A percentile compares a stretch with the other conserved stretches of the same genome.
phyloP scores from a whole-genome alignment of 2,113 vertebrate genomes.

The Gyps fulvus region DNA sequence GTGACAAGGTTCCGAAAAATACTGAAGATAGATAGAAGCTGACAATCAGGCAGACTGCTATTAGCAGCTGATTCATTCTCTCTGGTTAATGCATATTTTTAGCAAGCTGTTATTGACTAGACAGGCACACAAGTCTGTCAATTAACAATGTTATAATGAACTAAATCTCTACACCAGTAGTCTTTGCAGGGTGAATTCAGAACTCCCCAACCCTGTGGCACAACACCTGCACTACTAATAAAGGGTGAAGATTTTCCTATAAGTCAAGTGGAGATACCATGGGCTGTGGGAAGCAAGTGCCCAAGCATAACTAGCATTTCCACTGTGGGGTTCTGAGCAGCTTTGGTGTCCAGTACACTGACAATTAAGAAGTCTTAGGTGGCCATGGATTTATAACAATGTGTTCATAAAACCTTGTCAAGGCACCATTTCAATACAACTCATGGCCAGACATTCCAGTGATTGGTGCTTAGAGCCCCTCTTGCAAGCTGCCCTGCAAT shows the following conservation, averaged over 20 bases:
- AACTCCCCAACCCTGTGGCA: constrained; percentile 2
- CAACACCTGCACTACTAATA: constrained; percentile 5
- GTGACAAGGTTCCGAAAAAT: constrained; percentile 32
- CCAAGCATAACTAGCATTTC: neutral
- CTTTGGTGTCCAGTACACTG: neutral
- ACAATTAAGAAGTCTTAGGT: neutral
- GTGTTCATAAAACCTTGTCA: constrained; percentile 20
- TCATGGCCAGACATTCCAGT: neutral
- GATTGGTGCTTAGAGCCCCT: neutral
- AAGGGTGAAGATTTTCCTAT: neutral
- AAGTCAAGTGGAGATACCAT: neutral
- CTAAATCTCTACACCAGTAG: constrained; percentile 6
- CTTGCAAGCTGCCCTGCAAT: constrained; percentile 1
- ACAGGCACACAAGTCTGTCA: constrained; percentile 44
- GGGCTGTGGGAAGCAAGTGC: neutral
- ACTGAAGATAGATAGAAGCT: constrained; percentile 43
- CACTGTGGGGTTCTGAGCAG: neutral
- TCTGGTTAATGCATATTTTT: constrained; percentile 61
- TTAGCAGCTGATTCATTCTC: constrained; percentile 62
- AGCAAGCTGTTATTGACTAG: constrained; percentile 58
- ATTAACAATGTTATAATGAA: constrained; percentile 52
- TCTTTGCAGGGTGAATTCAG: constrained; percentile 3
- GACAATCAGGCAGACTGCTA: constrained; percentile 56
- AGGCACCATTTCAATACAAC: neutral
- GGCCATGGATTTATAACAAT: neutral